These are phyloP conservation scores for Dolomedes plantarius DNA, from an alignment of 2,888 invertebrate genomes.

Conservation along the genomic window DNA sequence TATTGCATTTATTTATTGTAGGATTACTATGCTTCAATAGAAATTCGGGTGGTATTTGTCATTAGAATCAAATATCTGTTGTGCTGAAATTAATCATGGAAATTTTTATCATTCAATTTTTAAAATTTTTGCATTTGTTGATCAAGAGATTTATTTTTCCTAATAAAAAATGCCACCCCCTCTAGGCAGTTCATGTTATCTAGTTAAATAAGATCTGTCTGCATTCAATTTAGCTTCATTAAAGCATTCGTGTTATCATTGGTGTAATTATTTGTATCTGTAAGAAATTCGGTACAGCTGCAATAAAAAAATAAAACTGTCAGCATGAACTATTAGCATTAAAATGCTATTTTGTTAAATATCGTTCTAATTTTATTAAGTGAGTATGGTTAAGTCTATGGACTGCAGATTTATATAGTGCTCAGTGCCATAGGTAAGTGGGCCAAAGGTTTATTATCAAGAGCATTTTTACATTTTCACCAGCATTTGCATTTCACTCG, in stretches of 20 bases:
- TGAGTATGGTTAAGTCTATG: background rate
- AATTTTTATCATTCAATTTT: conserved; percentile 7
- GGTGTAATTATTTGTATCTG: conserved; percentile 29
- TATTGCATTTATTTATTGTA: conserved; percentile 62
- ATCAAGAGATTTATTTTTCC: background rate
- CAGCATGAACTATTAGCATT: background rate
- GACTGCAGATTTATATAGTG: background rate
- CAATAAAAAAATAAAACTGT: conserved; percentile 45
- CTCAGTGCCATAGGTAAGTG: conserved; percentile 14
- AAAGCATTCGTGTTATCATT: conserved; percentile 47
- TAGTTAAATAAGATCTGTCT: conserved; percentile 47
- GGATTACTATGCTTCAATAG: conserved; percentile 62
- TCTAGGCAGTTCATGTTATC: conserved; percentile 50
- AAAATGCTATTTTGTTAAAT: conserved; percentile 17
- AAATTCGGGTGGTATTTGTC: conserved; percentile 53
- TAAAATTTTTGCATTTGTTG: background rate
- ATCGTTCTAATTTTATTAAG: background rate
- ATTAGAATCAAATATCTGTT: conserved; percentile 26
- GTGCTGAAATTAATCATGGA: background rate
- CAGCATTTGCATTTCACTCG: background rate
- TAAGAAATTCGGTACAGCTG: conserved; percentile 38
- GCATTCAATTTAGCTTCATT: conserved; percentile 60
- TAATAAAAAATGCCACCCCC: conserved; percentile 37
- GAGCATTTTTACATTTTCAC: background rate
- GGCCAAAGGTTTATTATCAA: background rate